Percentiles rank a stretch among this genome's conserved stretches.
These are phyloP conservation scores for Eueides isabella DNA, from an alignment of 1,140 invertebrate species.

Conservation along the genomic window DNA sequence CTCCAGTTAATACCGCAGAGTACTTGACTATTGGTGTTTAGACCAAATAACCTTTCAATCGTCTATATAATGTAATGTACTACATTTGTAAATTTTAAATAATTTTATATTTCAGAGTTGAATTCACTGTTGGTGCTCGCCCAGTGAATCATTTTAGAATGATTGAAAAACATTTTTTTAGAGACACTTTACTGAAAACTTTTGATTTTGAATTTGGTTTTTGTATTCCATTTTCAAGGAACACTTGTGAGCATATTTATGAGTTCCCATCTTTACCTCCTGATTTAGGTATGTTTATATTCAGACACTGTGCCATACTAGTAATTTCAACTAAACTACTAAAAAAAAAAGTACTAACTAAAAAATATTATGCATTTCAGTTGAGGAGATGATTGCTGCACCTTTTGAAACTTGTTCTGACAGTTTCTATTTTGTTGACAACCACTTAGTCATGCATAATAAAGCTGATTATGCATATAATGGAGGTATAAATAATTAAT, in stretches of 20 bases:
- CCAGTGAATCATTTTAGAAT: slow-evolving; percentile 98
- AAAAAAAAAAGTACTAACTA: too few relatives aligned
- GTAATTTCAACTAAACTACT: too few relatives aligned
- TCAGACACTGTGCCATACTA: too few relatives aligned
- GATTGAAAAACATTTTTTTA: slow-evolving; percentile 99
- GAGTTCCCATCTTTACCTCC: slow-evolving; percentile 95
- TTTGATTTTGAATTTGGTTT: slow-evolving; percentile 99
- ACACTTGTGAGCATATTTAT: slow-evolving; percentile 99
- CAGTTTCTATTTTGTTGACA: slow-evolving; percentile 99
- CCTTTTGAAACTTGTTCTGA: slow-evolving; percentile 99
- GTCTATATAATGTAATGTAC: too few relatives aligned
- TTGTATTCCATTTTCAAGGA: slow-evolving; percentile 98
- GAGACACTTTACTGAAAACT: slow-evolving; percentile 96
- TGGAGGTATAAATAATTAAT: slow-evolving; percentile 84
- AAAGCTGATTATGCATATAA: slow-evolving; percentile 99
- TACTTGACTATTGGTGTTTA: too few relatives aligned
- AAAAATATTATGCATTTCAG: slow-evolving; percentile 81
- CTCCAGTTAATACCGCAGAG: too few relatives aligned
- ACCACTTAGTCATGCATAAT: slow-evolving; percentile 99
- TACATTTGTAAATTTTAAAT: background rate
- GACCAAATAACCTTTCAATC: too few relatives aligned
- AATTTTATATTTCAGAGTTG: slow-evolving; percentile 88
- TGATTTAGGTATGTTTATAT: slow-evolving; percentile 87
- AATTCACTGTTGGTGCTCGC: slow-evolving; percentile 96
- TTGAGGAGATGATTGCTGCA: slow-evolving; percentile 97